These are phyloP conservation scores for Erithacus rubecula DNA, from an alignment of 2,797 vertebrate species.

Conservation along the genomic window DNA sequence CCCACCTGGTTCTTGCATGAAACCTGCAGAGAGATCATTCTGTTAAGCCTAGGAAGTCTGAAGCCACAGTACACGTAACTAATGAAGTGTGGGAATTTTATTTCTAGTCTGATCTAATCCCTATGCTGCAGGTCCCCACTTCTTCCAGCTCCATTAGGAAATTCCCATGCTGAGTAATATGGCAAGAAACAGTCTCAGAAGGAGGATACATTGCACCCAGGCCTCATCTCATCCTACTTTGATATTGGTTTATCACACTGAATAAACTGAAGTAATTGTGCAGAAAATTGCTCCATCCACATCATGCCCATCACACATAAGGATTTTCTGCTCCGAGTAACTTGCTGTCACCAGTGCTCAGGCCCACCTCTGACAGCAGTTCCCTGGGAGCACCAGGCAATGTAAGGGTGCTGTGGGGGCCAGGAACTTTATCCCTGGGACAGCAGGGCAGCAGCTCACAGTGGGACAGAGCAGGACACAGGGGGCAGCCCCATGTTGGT, in stretches of 20 bases:
- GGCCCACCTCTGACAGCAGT: neutral
- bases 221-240: neutral
- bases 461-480: fast-evolving
- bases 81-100: neutral
- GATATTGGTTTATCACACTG: neutral
- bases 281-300: conserved; percentile 31
- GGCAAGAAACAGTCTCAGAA: neutral
- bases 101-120: neutral
- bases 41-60: neutral
- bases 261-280: conserved; percentile 39
- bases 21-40: neutral
- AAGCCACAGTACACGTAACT: neutral
- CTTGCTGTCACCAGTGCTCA: neutral
- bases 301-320: neutral
- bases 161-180: neutral
- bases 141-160: neutral
- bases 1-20: neutral
- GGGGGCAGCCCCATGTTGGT: neutral
- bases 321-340: conserved; percentile 8
- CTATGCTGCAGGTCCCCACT: neutral
- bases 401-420: neutral
- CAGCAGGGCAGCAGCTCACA: neutral
- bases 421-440: fast-evolving
- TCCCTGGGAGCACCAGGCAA: neutral
- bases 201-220: neutral